These are phyloP conservation scores for Nesometra sesokonis DNA, from an alignment of 35 echinoderm and acorn worm genomes.

Conservation along the genomic window DNA sequence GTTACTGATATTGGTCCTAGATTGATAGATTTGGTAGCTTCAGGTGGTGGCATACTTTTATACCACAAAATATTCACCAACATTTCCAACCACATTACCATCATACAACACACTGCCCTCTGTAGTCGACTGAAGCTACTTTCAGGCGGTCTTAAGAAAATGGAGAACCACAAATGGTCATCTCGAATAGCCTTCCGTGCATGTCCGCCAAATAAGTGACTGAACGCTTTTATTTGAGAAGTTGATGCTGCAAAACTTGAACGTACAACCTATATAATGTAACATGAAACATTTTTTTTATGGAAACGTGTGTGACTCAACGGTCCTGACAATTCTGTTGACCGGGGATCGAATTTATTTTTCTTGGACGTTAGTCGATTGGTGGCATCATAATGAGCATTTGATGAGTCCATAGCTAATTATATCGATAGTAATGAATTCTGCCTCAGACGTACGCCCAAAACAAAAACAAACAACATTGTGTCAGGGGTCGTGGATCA, in stretches of 20 bases:
- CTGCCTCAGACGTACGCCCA: too few relatives aligned
- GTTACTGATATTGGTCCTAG: constrained; percentile 81
- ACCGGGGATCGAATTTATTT: too few relatives aligned
- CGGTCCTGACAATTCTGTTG: too few relatives aligned
- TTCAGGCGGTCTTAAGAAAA: constrained; percentile 49
- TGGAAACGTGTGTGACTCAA: too few relatives aligned
- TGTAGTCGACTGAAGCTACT: constrained; percentile 79
- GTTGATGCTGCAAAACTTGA: not conserved
- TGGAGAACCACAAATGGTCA: constrained; percentile 92
- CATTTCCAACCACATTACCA: constrained; percentile 99
- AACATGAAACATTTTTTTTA: too few relatives aligned
- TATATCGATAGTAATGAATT: too few relatives aligned
- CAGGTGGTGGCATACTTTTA: constrained; percentile 36
- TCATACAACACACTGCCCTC: constrained; percentile 79
- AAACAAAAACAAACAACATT: too few relatives aligned
- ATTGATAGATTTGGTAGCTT: constrained; percentile 48
- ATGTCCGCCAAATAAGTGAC: constrained; percentile 57
- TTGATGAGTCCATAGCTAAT: too few relatives aligned
- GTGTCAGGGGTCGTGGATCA: too few relatives aligned
- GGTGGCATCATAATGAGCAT: too few relatives aligned
- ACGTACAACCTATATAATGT: not conserved
- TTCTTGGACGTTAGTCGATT: too few relatives aligned
- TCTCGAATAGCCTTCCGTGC: constrained; percentile 70
- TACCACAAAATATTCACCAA: constrained; percentile 95
- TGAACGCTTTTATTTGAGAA: constrained; percentile 81